phyloP scores from a whole-genome alignment of 2,797 vertebrate genomes.

The Netta rufina region DNA sequence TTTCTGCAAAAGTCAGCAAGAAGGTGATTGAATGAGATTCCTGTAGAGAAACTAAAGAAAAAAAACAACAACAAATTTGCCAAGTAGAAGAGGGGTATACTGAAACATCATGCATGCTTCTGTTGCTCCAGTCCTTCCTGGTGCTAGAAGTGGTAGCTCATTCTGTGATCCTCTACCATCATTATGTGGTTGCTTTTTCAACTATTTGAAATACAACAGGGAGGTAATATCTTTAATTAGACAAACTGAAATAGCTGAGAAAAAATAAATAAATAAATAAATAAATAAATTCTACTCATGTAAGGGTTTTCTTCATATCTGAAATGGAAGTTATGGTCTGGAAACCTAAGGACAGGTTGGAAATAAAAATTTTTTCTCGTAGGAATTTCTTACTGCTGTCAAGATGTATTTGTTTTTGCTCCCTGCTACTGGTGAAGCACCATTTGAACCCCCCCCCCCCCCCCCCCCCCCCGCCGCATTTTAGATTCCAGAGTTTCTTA shows the following conservation, averaged over 20 bases:
- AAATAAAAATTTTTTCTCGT: neutral
- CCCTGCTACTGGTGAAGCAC: too few relatives aligned
- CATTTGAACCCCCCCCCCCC: accelerated
- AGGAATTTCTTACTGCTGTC: neutral
- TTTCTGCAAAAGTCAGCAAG: neutral
- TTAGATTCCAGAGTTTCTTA: neutral
- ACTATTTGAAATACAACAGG: neutral
- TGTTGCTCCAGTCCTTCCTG: neutral
- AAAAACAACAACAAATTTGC: neutral
- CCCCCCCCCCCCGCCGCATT: accelerated
- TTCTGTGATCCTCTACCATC: neutral
- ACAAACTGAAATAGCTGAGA: neutral
- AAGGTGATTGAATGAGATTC: neutral
- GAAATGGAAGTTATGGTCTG: neutral
- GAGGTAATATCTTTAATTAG: neutral
- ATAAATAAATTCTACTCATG: neutral
- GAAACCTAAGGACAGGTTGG: neutral
- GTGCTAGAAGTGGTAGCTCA: neutral
- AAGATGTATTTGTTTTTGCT: neutral
- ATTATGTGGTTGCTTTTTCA: neutral
- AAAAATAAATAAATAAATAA: neutral
- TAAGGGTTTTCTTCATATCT: neutral
- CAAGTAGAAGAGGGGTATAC: neutral
- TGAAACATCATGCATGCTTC: neutral
- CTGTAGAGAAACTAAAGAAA: neutral